Evolutionary conservation across 2,113 vertebrate genomes (phyloP).

Genomic region (Casuarius casuarius): DNA sequence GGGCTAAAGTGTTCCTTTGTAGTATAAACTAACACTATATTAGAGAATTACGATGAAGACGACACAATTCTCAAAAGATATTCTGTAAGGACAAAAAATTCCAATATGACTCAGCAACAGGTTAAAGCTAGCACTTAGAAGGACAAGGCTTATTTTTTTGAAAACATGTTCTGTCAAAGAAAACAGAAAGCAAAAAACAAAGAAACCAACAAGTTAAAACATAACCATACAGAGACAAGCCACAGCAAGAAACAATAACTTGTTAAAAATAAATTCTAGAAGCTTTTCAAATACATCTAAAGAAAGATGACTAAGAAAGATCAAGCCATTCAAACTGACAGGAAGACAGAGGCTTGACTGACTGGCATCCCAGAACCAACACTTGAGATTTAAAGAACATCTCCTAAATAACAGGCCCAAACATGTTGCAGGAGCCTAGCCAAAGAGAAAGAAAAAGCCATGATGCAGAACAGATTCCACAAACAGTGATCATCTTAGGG

Average conservation of each 20-base stretch:
- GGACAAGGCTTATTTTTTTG: not conserved
- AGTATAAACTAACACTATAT: not conserved
- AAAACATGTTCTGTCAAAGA: not conserved
- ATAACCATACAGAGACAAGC: not conserved
- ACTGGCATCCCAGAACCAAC: not conserved
- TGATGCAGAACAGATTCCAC: not conserved
- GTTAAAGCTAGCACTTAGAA: not conserved
- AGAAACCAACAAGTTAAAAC: slow-evolving; percentile 22
- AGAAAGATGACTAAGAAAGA: not conserved
- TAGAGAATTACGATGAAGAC: not conserved
- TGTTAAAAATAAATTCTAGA: not conserved
- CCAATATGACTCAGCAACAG: not conserved
- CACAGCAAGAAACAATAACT: not conserved
- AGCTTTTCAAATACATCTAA: not conserved
- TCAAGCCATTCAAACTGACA: not conserved
- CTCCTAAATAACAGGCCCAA: not conserved
- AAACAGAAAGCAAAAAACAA: not conserved
- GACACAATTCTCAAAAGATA: not conserved
- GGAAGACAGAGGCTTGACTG: not conserved
- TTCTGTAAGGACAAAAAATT: not conserved
- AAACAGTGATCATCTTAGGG: not conserved
- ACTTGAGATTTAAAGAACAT: not conserved
- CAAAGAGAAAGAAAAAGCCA: not conserved
- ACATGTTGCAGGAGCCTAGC: not conserved
- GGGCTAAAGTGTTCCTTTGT: not conserved